Base-by-base conservation (phyloP, 2,113 vertebrate species). In the Microcebus murinus region DNA sequence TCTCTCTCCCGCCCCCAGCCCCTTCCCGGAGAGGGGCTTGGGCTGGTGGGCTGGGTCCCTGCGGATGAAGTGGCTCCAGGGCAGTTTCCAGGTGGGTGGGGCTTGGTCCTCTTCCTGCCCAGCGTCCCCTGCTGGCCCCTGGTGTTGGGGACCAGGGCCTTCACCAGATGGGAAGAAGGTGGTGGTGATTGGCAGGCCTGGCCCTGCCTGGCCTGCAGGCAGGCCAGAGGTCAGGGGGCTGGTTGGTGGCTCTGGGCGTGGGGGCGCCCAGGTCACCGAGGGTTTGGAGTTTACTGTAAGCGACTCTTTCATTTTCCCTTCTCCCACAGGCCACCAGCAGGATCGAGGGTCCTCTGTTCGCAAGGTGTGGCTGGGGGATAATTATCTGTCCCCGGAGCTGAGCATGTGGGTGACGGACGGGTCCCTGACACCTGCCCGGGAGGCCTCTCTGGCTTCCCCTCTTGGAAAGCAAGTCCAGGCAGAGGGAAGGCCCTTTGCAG, bases 191-290 rank as follows among this genome's bases (percentile, higher is more conserved):
- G 73, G 91, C 73, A 92, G 90, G 71, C 39, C 21, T n/a, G 12
- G 18, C 77, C 36, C 81, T 1, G 3, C 8, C 6, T 45, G 57
- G 70, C 89, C 13, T 0, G 77, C 71, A n/a, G 93, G 74, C 79
- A 70, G 90, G 79, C 76, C 79, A 80, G 90, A 94, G 95, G 94
- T 87, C 11, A 73, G 11, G 27, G 27, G 27, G 42, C 73, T 52
- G 50, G 55, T 3, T 59, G 85, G 65, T 20, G 20, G 68, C n/a
- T 68, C 45, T 29, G 31, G 48, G 50, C 1, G 12, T 31, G 36
- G 55, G 13, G 48, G 55, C 0, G 0, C n/a, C 48, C 71, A 85
- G 67, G 15, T 34, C 61, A 59, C 1, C 0, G 18, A 8, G 27
- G 21, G 15, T 74, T 73, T 65, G 13, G 8, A n/a, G 31, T n/a